Percentiles rank a stretch among this genome's conserved stretches.
Conservation (phyloP, 2,113 vertebrate species). For the Physeter macrocephalus region DNA sequence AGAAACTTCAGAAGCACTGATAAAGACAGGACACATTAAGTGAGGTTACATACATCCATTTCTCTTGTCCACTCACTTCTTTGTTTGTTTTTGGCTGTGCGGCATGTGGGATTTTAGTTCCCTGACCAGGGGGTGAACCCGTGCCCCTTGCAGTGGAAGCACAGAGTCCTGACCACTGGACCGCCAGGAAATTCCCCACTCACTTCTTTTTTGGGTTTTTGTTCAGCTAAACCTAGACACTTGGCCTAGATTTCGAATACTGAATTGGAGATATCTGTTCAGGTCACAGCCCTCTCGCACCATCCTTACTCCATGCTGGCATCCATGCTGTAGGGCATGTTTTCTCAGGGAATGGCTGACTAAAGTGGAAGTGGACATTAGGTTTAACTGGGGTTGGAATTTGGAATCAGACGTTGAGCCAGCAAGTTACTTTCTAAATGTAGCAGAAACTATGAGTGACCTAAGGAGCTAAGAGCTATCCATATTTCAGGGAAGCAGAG, state of each 20-base stretch:
- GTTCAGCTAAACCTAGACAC: neutral
- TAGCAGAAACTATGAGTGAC: neutral
- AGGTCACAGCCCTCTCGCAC: neutral
- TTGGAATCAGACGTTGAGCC: neutral
- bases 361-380: neutral
- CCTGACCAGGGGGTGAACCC: no score
- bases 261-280: neutral
- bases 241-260: neutral
- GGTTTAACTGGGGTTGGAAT: neutral
- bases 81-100: neutral
- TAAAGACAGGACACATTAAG: neutral
- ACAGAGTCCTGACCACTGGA: no score
- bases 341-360: neutral
- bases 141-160: no score
- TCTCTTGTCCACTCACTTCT: neutral
- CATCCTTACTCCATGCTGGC: neutral
- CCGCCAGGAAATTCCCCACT: no score
- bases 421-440: neutral
- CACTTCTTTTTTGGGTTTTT: neutral
- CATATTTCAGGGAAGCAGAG: neutral
- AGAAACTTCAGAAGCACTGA: neutral
- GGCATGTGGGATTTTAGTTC: no score
- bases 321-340: neutral
- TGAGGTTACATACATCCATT: neutral
- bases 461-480: neutral